Percentiles rank a stretch among this genome's conserved stretches.
Evolutionary conservation across 2,888 invertebrate genomes (phyloP).

Genomic region (Meteorus colon): DNA sequence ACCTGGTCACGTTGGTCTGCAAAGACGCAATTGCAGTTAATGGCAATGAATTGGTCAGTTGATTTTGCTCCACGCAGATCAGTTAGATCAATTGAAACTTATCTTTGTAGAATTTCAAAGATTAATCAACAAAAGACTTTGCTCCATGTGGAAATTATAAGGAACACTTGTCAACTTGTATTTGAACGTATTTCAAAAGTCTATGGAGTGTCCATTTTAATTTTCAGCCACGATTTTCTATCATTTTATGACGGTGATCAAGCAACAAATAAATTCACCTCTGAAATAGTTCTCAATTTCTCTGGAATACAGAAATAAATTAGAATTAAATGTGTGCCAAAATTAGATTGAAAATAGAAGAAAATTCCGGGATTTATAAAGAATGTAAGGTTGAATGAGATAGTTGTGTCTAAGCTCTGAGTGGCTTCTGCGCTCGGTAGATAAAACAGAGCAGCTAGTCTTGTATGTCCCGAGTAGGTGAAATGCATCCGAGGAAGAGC

Average conservation of each 20-base stretch:
- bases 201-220: too few relatives aligned
- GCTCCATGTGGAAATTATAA: too few relatives aligned
- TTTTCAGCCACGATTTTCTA: too few relatives aligned
- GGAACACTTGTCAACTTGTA: too few relatives aligned
- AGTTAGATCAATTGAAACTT: background rate
- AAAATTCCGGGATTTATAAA: conserved; percentile 22
- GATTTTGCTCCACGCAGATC: conserved; percentile 45
- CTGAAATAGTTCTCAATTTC: background rate
- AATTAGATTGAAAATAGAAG: conserved; percentile 27
- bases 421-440: conserved; percentile 63
- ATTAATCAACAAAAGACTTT: too few relatives aligned
- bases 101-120: too few relatives aligned
- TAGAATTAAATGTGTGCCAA: background rate
- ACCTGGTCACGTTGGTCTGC: conserved; percentile 1
- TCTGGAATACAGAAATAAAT: background rate
- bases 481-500: conserved; percentile 57
- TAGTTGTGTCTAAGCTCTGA: conserved; percentile 54
- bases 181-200: too few relatives aligned
- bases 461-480: conserved; percentile 51
- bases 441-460: conserved; percentile 60
- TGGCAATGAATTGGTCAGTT: conserved; percentile 53
- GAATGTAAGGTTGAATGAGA: conserved; percentile 38
- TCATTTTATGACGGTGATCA: too few relatives aligned
- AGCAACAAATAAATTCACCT: too few relatives aligned
- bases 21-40: conserved; percentile 44